Conservation (phyloP, 37 sponge, comb jelly and placozoan species). For the Halisarca cf. caerulea region DNA sequence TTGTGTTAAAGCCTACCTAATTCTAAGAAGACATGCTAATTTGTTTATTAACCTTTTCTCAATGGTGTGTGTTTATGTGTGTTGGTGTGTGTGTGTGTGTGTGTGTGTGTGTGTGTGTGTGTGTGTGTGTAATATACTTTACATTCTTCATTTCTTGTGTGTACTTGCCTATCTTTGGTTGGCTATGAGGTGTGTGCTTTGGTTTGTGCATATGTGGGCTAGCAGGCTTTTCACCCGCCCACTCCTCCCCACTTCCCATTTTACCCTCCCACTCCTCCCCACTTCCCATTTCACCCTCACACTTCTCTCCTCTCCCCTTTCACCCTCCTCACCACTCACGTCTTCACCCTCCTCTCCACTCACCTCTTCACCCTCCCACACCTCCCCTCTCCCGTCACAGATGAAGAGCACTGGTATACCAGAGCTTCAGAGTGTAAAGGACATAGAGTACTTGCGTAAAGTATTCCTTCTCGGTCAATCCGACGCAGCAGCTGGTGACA, state of each 20-base stretch:
- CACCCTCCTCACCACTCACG: not conserved
- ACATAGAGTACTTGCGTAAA: constrained; percentile 75
- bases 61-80: constrained; percentile 54
- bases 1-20: constrained; percentile 77
- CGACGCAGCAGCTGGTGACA: constrained; percentile 65
- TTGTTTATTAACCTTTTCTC: constrained; percentile 91
- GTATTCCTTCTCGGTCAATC: constrained; percentile 66
- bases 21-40: constrained; percentile 79
- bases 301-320: not conserved
- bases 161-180: not conserved
- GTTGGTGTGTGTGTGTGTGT: not conserved
- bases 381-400: constrained; percentile 38
- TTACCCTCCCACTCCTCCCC: not conserved
- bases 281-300: not conserved
- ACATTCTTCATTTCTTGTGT: not conserved
- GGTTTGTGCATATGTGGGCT: too few relatives aligned
- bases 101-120: not conserved
- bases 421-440: constrained; percentile 84
- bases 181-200: too few relatives aligned
- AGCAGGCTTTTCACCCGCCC: too few relatives aligned
- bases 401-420: constrained; percentile 97
- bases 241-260: too few relatives aligned
- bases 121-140: not conserved
- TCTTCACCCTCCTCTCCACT: too few relatives aligned
- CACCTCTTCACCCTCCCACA: not conserved